Evolutionary conservation across 2,888 invertebrate genomes (phyloP).

Genomic region (Pelosia muscerda): DNA sequence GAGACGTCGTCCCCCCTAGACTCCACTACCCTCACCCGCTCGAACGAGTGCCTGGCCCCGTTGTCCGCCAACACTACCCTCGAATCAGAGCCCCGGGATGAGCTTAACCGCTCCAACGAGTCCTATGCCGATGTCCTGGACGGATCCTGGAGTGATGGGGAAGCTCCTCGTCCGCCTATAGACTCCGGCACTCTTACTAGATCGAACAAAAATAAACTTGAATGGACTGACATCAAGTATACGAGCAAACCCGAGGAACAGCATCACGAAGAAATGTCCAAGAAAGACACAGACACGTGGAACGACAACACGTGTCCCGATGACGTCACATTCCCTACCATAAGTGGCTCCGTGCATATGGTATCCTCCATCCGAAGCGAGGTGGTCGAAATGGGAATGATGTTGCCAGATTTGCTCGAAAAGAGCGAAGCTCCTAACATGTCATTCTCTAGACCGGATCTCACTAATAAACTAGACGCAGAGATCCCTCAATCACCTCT

Average conservation of each 20-base stretch:
- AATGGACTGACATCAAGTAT: constrained; percentile 74
- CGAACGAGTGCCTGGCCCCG: constrained; percentile 82
- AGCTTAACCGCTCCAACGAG: constrained; percentile 81
- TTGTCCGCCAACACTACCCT: constrained; percentile 70
- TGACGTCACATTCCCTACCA: constrained; percentile 93
- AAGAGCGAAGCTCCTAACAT: constrained; percentile 67
- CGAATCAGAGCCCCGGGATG: constrained; percentile 71
- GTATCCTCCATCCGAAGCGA: constrained; percentile 86
- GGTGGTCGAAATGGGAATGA: constrained; percentile 82
- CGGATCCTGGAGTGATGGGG: constrained; percentile 75
- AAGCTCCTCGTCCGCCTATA: constrained; percentile 50
- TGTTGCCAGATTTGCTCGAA: constrained; percentile 79
- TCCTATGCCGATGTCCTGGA: constrained; percentile 80
- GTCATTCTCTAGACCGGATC: constrained; percentile 71
- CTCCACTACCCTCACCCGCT: constrained; percentile 62
- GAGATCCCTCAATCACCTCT: constrained; percentile 52
- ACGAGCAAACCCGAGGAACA: constrained; percentile 47
- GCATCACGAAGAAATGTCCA: constrained; percentile 55
- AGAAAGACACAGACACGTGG: constrained; percentile 89
- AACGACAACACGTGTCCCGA: constrained; percentile 93
- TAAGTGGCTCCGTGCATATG: constrained; percentile 91
- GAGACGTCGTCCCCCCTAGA: constrained; percentile 42
- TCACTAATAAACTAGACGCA: constrained; percentile 72
- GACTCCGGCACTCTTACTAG: constrained; percentile 59
- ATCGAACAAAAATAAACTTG: constrained; percentile 56